phyloP scores from a whole-genome alignment of 2,888 invertebrate genomes.

The Linnaemya vulpina region DNA sequence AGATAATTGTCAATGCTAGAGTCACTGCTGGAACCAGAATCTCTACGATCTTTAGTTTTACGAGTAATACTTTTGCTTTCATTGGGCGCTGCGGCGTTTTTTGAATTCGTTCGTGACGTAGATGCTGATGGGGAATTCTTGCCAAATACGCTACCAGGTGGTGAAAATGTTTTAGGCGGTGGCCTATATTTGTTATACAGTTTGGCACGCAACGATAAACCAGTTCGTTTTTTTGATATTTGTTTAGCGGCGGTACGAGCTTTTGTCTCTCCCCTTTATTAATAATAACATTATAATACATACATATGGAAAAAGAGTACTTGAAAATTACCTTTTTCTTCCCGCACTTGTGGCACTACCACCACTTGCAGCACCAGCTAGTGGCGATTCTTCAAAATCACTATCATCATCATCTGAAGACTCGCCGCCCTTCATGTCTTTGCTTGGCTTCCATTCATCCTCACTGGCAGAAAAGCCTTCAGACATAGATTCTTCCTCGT shows the following conservation, averaged over 20 bases:
- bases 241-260: slow-evolving; percentile 71
- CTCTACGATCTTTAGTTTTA: slow-evolving; percentile 69
- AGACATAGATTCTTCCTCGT: slow-evolving; percentile 79
- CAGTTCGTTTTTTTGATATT: slow-evolving; percentile 77
- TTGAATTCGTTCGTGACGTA: slow-evolving; percentile 77
- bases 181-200: slow-evolving; percentile 81
- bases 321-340: slow-evolving; percentile 73
- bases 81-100: slow-evolving; percentile 80
- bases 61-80: slow-evolving; percentile 73
- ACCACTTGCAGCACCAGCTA: slow-evolving; percentile 69
- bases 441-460: slow-evolving; percentile 82
- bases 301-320: background rate
- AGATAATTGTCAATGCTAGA: slow-evolving; percentile 85
- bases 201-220: slow-evolving; percentile 78
- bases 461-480: slow-evolving; percentile 82
- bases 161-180: slow-evolving; percentile 78
- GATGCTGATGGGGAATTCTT: slow-evolving; percentile 79
- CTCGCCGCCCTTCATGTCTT: slow-evolving; percentile 76
- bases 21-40: slow-evolving; percentile 74
- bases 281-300: background rate
- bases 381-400: slow-evolving; percentile 77
- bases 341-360: slow-evolving; percentile 59
- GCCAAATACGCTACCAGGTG: slow-evolving; percentile 72
- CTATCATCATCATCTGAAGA: slow-evolving; percentile 82
- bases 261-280: slow-evolving; percentile 69